These are phyloP conservation scores for Cuculus canorus DNA, from an alignment of 2,797 vertebrate genomes.

Conservation along the genomic window DNA sequence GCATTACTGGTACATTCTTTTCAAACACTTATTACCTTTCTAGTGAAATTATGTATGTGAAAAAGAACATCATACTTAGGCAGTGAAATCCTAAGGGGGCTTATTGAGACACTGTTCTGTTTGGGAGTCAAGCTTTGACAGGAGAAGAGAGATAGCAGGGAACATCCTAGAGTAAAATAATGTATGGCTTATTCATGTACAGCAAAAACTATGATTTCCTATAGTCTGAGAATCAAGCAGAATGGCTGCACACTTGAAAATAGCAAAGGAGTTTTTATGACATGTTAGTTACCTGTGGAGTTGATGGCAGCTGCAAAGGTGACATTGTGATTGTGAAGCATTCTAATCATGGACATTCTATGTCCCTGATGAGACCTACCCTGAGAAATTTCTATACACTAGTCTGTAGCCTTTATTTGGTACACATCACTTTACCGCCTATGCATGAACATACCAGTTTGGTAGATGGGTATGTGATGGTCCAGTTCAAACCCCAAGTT, in stretches of 20 bases:
- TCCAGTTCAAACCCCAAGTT: not conserved
- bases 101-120: not conserved
- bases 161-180: not conserved
- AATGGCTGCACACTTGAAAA: not conserved
- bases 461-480: not conserved
- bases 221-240: not conserved
- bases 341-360: not conserved
- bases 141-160: not conserved
- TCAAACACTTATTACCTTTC: not conserved
- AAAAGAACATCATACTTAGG: not conserved
- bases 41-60: not conserved
- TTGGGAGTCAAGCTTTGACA: not conserved
- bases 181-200: not conserved
- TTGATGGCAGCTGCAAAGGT: not conserved
- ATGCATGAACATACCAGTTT: not conserved
- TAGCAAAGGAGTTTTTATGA: not conserved
- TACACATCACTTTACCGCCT: not conserved
- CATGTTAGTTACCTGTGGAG: not conserved
- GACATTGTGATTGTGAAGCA: not conserved
- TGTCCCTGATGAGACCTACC: not conserved
- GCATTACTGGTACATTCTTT: not conserved
- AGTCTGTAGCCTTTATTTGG: not conserved
- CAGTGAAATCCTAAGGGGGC: not conserved
- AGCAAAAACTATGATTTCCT: not conserved
- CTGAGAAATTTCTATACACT: not conserved